A percentile compares a stretch with the other conserved stretches of the same genome.
Conservation (phyloP, 37 sponge, comb jelly and placozoan genomes). For the Halisarca cf. caerulea region DNA sequence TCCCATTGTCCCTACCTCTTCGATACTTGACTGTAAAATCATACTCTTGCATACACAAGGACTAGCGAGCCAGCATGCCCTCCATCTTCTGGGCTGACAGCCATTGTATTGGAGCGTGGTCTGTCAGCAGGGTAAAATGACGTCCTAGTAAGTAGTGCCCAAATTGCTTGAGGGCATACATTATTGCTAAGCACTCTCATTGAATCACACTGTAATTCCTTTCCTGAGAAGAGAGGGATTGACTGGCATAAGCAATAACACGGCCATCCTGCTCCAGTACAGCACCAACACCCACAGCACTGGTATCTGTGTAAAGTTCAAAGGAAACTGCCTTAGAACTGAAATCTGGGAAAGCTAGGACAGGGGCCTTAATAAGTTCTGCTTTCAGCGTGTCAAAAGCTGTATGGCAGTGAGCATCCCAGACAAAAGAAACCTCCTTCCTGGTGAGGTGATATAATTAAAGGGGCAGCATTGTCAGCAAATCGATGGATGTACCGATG, state of each 20-base stretch:
- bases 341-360: not conserved
- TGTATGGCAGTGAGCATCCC: not conserved
- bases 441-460: not conserved
- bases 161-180: not conserved
- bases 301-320: not conserved
- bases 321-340: not conserved
- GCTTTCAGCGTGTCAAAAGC: not conserved
- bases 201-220: constrained; percentile 12
- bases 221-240: not conserved
- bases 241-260: constrained; percentile 18
- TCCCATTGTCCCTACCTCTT: too few species aligned
- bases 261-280: not conserved
- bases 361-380: not conserved
- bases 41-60: not conserved
- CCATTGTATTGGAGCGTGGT: not conserved
- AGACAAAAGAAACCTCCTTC: not conserved
- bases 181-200: not conserved
- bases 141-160: not conserved
- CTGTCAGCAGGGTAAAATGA: not conserved
- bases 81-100: constrained; percentile 14
- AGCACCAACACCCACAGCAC: not conserved
- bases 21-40: not conserved
- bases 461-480: not conserved
- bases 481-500: not conserved
- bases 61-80: constrained; percentile 3